phyloP scores from a whole-genome alignment of 2,113 vertebrate species.

The Toxotes jaculatrix region DNA sequence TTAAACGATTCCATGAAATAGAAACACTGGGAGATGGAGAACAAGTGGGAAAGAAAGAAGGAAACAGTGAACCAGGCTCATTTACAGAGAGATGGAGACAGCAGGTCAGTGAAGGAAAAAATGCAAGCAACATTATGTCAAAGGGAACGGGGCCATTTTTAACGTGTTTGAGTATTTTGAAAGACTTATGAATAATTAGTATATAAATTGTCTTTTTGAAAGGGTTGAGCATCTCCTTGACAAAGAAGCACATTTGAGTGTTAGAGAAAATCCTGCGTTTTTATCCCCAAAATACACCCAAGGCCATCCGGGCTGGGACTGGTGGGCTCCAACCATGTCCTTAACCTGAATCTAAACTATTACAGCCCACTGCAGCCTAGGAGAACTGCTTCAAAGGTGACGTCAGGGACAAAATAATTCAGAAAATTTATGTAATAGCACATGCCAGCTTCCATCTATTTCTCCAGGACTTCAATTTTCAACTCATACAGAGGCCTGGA shows the following conservation, averaged over 20 bases:
- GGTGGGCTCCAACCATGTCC: background rate
- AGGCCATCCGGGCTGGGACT: background rate
- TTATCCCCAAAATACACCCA: background rate
- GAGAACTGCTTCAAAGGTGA: background rate
- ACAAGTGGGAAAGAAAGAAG: background rate
- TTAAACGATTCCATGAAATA: background rate
- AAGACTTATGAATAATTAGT: background rate
- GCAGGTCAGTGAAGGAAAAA: too few species aligned
- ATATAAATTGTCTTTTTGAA: background rate
- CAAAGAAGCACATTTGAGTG: background rate
- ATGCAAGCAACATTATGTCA: background rate
- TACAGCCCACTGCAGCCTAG: background rate
- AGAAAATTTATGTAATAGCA: slow-evolving; percentile 25
- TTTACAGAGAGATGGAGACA: background rate
- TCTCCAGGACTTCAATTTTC: slow-evolving; percentile 26
- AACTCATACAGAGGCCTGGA: background rate
- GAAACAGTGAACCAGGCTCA: background rate
- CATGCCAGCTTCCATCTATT: slow-evolving; percentile 38
- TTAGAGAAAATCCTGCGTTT: background rate
- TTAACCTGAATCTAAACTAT: background rate
- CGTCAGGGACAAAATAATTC: background rate
- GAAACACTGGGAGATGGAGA: background rate
- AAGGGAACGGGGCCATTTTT: background rate
- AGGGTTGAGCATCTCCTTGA: background rate
- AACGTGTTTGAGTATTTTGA: background rate